A percentile compares a stretch with the other conserved stretches of the same genome.
These are phyloP conservation scores for Vidua chalybeata DNA, from an alignment of 2,113 vertebrate species.

Conservation along the genomic window DNA sequence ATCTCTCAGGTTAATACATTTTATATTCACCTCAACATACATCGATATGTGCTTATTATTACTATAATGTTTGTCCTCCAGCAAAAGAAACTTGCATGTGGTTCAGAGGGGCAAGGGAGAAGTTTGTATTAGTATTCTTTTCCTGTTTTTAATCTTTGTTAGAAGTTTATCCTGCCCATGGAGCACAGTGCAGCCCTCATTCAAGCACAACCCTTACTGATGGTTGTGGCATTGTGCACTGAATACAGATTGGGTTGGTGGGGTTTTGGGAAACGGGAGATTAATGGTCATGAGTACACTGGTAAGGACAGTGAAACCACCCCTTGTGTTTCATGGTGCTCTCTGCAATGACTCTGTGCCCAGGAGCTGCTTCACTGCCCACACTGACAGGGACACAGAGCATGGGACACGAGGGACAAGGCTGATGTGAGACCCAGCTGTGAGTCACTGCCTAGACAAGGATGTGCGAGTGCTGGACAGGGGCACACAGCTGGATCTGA, in stretches of 20 bases:
- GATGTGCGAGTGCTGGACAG: neutral
- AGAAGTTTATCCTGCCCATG: neutral
- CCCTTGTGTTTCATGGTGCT: neutral
- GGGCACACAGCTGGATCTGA: neutral
- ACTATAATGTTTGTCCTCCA: conserved; percentile 54
- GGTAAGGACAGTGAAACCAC: neutral
- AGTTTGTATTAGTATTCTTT: neutral
- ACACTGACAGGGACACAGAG: rapidly evolving
- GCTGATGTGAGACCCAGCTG: neutral
- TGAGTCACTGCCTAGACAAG: rapidly evolving
- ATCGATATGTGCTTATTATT: conserved; percentile 59
- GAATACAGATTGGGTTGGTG: neutral
- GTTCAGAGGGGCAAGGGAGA: neutral
- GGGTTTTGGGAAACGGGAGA: neutral
- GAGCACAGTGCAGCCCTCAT: neutral
- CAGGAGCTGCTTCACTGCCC: neutral
- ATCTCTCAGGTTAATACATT: conserved; percentile 58
- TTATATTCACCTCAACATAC: conserved; percentile 27
- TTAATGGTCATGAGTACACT: neutral
- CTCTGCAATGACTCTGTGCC: neutral
- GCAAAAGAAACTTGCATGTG: neutral
- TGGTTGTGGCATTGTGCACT: neutral
- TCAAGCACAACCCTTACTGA: neutral
- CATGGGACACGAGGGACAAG: rapidly evolving
- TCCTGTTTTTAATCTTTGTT: neutral